Percentiles rank a stretch among this genome's conserved stretches.
Evolutionary conservation across 2,888 invertebrate species (phyloP).

Genomic region (Eubasilissa splendida): DNA sequence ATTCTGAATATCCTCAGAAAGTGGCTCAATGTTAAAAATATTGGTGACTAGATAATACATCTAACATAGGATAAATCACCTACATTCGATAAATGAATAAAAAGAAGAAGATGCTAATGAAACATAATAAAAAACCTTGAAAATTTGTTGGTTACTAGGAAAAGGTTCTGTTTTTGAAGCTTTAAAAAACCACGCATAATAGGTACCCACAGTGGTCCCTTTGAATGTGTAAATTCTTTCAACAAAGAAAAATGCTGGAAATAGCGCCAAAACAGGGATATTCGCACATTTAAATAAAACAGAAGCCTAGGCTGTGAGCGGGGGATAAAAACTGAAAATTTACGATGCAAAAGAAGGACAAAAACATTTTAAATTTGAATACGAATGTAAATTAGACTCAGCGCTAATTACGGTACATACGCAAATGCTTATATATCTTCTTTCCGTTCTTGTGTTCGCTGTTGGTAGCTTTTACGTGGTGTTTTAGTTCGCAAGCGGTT

Average conservation of each 20-base stretch:
- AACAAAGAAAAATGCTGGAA: constrained; percentile 19
- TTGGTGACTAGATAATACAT: no score
- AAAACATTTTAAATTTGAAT: constrained; percentile 70
- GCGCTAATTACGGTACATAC: constrained; percentile 69
- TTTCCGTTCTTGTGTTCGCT: constrained; percentile 36
- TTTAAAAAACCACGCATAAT: neutral
- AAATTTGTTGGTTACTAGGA: no score
- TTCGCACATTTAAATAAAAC: constrained; percentile 55
- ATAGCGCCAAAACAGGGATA: constrained; percentile 54
- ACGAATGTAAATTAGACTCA: constrained; percentile 76
- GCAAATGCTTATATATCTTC: constrained; percentile 57
- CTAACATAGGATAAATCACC: no score
- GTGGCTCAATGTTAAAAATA: no score
- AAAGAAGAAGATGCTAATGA: no score
- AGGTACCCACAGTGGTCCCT: neutral
- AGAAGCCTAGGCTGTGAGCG: constrained; percentile 42
- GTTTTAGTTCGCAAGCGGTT: constrained; percentile 41
- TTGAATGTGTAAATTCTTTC: constrained; percentile 21
- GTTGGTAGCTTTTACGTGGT: constrained; percentile 47
- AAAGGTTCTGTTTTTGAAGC: no score
- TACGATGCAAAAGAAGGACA: constrained; percentile 66
- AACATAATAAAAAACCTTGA: no score
- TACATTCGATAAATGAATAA: no score
- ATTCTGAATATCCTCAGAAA: no score
- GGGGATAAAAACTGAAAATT: constrained; percentile 68